phyloP scores from a whole-genome alignment of 2,113 vertebrate species.

The Bufo gargarizans region DNA sequence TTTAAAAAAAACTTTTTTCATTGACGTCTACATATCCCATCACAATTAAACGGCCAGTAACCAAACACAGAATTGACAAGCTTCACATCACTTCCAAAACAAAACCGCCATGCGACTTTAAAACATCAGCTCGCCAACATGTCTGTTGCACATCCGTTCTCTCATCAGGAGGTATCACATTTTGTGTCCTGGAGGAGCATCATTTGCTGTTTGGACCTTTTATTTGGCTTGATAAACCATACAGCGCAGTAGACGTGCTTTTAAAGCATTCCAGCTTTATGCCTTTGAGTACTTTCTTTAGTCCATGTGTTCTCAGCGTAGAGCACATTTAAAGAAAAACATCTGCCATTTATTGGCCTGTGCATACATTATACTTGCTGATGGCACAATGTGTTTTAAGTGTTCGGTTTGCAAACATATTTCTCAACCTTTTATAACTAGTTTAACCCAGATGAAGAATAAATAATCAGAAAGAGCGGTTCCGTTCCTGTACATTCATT shows the following conservation, averaged over 20 bases:
- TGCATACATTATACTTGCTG: constrained; percentile 49
- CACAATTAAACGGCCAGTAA: neutral
- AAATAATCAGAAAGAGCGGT: constrained; percentile 14
- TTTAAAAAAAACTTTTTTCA: too few relatives aligned
- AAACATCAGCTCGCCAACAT: neutral
- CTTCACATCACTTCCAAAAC: constrained; percentile 2
- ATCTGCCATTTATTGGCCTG: constrained; percentile 51
- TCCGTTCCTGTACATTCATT: constrained; percentile 26
- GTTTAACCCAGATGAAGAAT: constrained; percentile 45
- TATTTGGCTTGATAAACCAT: constrained; percentile 38
- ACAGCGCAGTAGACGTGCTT: constrained; percentile 36
- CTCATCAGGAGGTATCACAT: constrained; percentile 11
- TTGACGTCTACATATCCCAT: neutral
- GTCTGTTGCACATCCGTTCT: constrained; percentile 36
- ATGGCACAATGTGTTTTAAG: constrained; percentile 57
- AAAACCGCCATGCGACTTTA: neutral
- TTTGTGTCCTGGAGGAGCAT: constrained; percentile 17
- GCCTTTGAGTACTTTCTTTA: constrained; percentile 45
- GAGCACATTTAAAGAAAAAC: constrained; percentile 52
- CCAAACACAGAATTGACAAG: neutral
- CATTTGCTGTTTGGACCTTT: constrained; percentile 27
- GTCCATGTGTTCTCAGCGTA: constrained; percentile 49
- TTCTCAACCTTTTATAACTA: constrained; percentile 49
- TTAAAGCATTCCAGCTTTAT: constrained; percentile 39
- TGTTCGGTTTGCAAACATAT: constrained; percentile 55